Evolutionary conservation across 2,888 invertebrate species (phyloP).

Genomic region (Neuroscelio doddi): DNA sequence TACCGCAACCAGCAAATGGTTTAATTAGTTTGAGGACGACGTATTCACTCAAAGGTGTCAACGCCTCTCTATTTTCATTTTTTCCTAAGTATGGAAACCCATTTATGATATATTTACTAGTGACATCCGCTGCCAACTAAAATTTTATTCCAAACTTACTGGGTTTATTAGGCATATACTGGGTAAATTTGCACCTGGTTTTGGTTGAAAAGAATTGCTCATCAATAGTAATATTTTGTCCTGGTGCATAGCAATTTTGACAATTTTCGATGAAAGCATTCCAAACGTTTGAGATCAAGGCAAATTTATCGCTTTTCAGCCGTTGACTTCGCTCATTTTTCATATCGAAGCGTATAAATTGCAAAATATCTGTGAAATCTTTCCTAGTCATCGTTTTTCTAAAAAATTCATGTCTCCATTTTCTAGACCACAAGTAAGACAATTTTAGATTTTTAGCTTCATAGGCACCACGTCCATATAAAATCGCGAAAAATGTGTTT

Average conservation of each 20-base stretch:
- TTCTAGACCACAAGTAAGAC: constrained; percentile 2
- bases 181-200: too few species aligned
- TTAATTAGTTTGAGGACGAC: constrained; percentile 54
- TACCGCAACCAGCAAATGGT: constrained; percentile 46
- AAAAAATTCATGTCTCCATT: constrained; percentile 4
- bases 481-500: constrained; percentile 43
- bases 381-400: neutral
- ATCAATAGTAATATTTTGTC: too few species aligned
- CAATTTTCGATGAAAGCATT: too few species aligned
- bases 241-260: too few species aligned
- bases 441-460: constrained; percentile 34
- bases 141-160: too few species aligned
- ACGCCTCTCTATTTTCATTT: constrained; percentile 32
- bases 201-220: too few species aligned
- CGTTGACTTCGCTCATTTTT: constrained; percentile 4
- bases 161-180: too few species aligned
- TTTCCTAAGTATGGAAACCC: constrained; percentile 52
- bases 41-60: constrained; percentile 45
- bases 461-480: constrained; percentile 51
- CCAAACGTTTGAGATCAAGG: too few species aligned
- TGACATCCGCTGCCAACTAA: too few species aligned
- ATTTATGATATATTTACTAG: too few species aligned
- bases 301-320: neutral
- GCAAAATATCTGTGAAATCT: neutral
- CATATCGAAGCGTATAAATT: constrained; percentile 6